Base-by-base conservation (phyloP, 1,140 invertebrate species). In the Anastrepha obliqua region DNA sequence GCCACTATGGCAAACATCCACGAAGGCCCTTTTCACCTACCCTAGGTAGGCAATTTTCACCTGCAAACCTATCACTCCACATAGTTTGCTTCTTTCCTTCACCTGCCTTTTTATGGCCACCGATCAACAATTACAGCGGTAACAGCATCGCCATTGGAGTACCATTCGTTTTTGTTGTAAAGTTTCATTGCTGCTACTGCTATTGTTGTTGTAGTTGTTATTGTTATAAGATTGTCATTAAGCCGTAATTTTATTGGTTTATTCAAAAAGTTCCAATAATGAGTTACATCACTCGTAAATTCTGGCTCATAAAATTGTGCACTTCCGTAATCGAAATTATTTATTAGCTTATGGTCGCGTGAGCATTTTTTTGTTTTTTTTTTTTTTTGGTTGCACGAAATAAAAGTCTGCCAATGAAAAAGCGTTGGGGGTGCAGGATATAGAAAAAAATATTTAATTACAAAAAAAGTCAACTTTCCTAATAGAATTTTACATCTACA, bases 231-330 rank as follows among this genome's bases (percentile, higher is more conserved):
- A 81, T 81, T 81, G 74, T 81, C 74, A 81, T 81, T 81, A 81
- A 58, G 47, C 74, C 74, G 74, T 81, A 44, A 81, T 55, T 81
- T 81, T 81, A 81, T 81, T 81, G 74, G 44, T 55, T 81, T 55
- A 81, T 81, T 47, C 47, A 55, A 81, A 81, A 81, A 55, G 17
- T 81, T 81, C 47, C 74, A 81, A 81, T 81, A 81, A 81, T 81
- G 74, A 81, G 74, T 81, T 81, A 81, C 74, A 81, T 81, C 47
- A 81, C 74, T 81, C 74, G 74, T 81, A 81, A 81, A 81, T 81
- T 70, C 42, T 55, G n/a, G 6, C 47, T 81, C 74, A 20, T 81
- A 81, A 81, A 81, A 81, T 81, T 55, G 47, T 81, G 15, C 47
- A 81, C 74, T 81, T 81, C 44, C 74, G 74, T 81, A 81, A 81